phyloP scores from a whole-genome alignment of 2,888 invertebrate species.

The Adelognathus sp. region DNA sequence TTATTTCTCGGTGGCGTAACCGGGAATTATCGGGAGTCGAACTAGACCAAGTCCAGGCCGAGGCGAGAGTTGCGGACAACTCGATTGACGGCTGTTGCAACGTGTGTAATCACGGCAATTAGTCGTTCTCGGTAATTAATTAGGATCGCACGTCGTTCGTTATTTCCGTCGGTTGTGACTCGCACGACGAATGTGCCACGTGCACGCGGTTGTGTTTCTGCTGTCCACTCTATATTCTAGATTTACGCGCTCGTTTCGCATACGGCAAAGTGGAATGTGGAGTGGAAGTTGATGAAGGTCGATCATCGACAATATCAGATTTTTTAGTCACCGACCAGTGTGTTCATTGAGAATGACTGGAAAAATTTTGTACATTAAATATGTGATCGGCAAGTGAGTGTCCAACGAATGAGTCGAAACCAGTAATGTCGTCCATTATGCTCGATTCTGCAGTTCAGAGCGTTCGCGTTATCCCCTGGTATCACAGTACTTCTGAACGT shows the following conservation, averaged over 20 bases:
- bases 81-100: constrained; percentile 68
- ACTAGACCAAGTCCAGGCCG: constrained; percentile 20
- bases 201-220: constrained; percentile 37
- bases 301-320: no score
- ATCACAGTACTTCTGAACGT: constrained; percentile 6
- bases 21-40: constrained; percentile 31
- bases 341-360: not conserved
- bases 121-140: constrained; percentile 74
- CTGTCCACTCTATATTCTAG: constrained; percentile 14
- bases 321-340: no score
- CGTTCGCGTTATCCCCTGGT: not conserved
- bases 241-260: no score
- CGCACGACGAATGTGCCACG: constrained; percentile 46
- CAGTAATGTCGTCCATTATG: not conserved
- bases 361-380: not conserved
- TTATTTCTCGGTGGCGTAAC: not conserved
- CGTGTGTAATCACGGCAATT: constrained; percentile 76
- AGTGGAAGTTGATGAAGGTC: no score
- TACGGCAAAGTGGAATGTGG: no score
- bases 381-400: not conserved
- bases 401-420: not conserved
- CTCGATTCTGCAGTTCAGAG: not conserved
- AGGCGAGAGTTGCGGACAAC: constrained; percentile 22
- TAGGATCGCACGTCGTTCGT: constrained; percentile 76
- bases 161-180: constrained; percentile 67